Percentiles rank a stretch among this genome's conserved stretches.
Conservation (phyloP, 2,113 vertebrate species). For the Brachyhypopomus occidentalis region DNA sequence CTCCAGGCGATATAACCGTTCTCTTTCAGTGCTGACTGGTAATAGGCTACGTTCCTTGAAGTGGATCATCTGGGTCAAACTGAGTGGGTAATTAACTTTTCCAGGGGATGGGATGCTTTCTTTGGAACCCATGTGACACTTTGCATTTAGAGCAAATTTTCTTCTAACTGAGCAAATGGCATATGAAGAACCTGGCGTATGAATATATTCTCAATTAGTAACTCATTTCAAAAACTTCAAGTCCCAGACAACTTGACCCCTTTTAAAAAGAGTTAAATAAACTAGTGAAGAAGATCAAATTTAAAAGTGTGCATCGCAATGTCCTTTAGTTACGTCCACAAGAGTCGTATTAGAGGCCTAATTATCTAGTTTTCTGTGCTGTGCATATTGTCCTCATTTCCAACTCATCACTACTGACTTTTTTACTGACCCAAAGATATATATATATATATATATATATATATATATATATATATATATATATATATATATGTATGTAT, state of each 20-base stretch:
- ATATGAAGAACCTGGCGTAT: constrained; percentile 23
- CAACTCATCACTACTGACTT: neutral
- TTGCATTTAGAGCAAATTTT: constrained; percentile 31
- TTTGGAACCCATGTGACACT: constrained; percentile 44
- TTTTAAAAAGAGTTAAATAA: constrained; percentile 2
- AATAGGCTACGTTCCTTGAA: constrained; percentile 8
- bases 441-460: too few relatives aligned
- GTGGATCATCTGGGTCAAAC: constrained; percentile 44
- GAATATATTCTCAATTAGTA: constrained; percentile 34
- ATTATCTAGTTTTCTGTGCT: constrained; percentile 12
- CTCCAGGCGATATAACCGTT: neutral
- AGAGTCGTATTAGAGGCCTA: constrained; percentile 3
- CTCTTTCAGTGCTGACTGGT: constrained; percentile 12
- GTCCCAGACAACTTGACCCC: neutral
- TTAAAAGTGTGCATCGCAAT: neutral
- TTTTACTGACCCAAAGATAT: too few relatives aligned
- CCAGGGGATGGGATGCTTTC: constrained; percentile 42
- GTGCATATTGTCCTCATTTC: constrained; percentile 13
- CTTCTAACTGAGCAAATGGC: constrained; percentile 18
- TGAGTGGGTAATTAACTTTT: constrained; percentile 53
- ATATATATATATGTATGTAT: too few relatives aligned
- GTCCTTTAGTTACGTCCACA: neutral
- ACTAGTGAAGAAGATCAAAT: neutral
- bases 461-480: too few relatives aligned
- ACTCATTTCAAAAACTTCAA: neutral